phyloP scores from a whole-genome alignment of 2,888 invertebrate species.

The Drosophila algonquin region DNA sequence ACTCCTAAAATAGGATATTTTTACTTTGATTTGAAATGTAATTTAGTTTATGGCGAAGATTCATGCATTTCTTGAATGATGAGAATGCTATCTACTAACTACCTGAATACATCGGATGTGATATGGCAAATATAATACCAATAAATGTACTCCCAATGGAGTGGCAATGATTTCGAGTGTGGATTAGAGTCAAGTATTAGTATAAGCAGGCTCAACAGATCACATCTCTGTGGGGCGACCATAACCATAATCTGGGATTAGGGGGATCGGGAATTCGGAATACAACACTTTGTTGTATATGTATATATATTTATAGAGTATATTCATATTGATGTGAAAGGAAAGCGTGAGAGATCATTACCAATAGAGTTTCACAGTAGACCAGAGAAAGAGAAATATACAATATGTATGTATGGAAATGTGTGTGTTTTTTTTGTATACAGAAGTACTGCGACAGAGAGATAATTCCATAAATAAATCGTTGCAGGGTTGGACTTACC shows the following conservation, averaged over 20 bases:
- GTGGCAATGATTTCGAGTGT: neutral
- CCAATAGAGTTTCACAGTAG: constrained; percentile 28
- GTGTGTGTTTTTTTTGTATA: constrained; percentile 20
- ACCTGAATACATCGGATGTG: neutral
- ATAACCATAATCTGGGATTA: constrained; percentile 42
- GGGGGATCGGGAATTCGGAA: constrained; percentile 2
- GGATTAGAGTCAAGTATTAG: constrained; percentile 50
- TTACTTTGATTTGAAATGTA: neutral
- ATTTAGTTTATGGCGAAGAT: neutral
- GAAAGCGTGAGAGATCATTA: constrained; percentile 33
- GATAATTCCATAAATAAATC: neutral
- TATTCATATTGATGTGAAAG: constrained; percentile 23
- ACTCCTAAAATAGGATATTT: too few species aligned
- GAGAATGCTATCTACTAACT: constrained; percentile 10
- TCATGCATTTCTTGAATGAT: constrained; percentile 16
- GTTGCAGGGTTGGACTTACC: constrained; percentile 72
- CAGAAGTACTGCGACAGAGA: neutral
- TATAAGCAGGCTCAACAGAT: constrained; percentile 50
- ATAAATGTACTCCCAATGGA: neutral
- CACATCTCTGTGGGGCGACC: constrained; percentile 33
- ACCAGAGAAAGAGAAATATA: constrained; percentile 13
- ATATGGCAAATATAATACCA: too few species aligned
- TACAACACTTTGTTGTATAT: neutral
- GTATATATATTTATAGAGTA: constrained; percentile 8
- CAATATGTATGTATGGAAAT: neutral